A percentile compares a stretch with the other conserved stretches of the same genome.
Evolutionary conservation across 1,140 invertebrate species (phyloP).

Genomic region (Drosophila bocki): DNA sequence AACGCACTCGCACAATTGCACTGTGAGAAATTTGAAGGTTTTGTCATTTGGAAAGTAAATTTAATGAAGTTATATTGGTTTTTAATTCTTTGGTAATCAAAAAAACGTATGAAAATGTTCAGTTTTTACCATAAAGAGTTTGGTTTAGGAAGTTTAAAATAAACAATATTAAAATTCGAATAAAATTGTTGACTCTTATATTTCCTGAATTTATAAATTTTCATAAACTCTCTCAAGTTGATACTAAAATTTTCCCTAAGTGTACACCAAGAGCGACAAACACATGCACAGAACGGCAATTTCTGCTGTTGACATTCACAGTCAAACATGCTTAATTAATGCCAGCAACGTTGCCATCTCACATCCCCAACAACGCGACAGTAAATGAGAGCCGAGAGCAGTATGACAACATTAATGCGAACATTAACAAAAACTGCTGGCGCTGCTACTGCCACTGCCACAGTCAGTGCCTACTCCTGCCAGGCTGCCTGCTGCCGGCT

Average conservation of each 20-base stretch:
- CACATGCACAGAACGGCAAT: constrained; percentile 48
- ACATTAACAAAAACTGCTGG: constrained; percentile 75
- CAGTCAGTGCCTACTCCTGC: not conserved
- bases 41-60: not conserved
- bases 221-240: not conserved
- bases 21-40: not conserved
- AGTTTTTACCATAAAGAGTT: too few species aligned
- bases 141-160: too few species aligned
- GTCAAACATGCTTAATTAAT: constrained; percentile 85
- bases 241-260: not conserved
- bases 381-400: constrained; percentile 62
- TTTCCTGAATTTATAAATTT: fast-evolving
- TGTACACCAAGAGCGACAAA: constrained; percentile 29
- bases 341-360: constrained; percentile 66
- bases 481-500: constrained; percentile 25
- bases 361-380: constrained; percentile 35
- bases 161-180: too few species aligned
- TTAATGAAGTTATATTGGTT: not conserved
- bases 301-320: constrained; percentile 81
- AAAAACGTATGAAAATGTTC: too few species aligned
- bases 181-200: not conserved
- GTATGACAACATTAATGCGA: constrained; percentile 80
- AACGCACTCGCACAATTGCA: constrained; percentile 46
- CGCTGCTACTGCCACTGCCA: constrained; percentile 28
- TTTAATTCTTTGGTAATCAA: too few species aligned